Conservation (phyloP, 2,888 invertebrate genomes). For the Drosophila nr. medialis region DNA sequence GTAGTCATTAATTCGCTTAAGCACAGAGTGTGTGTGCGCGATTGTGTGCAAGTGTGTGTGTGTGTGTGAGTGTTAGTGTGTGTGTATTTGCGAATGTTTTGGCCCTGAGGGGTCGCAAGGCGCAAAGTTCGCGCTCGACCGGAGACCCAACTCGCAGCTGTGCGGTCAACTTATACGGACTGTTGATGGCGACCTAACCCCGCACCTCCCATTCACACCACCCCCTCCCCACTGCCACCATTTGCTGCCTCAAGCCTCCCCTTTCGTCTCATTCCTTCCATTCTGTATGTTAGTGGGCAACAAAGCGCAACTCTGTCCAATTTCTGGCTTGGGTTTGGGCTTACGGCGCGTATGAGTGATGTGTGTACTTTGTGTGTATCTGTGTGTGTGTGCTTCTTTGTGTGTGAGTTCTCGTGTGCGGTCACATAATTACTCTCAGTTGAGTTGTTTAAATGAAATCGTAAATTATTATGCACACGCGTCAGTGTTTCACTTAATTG, state of each 20-base stretch:
- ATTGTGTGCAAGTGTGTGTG: constrained; percentile 29
- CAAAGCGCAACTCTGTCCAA: constrained; percentile 55
- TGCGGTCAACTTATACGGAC: constrained; percentile 56
- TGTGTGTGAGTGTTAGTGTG: constrained; percentile 5
- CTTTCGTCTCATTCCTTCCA: neutral
- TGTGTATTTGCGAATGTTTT: constrained; percentile 26
- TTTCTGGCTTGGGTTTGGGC: constrained; percentile 29
- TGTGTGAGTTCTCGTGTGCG: constrained; percentile 38
- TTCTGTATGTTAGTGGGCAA: constrained; percentile 18
- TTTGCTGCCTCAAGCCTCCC: neutral
- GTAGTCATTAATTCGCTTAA: constrained; percentile 57
- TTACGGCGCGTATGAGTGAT: constrained; percentile 55
- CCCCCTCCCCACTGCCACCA: neutral
- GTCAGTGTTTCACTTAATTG: constrained; percentile 66
- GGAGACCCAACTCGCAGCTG: constrained; percentile 28
- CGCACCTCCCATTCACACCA: neutral
- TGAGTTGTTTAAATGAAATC: constrained; percentile 76
- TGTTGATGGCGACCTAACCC: constrained; percentile 43
- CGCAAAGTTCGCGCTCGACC: constrained; percentile 47
- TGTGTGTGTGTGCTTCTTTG: constrained; percentile 16
- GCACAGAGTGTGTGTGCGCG: constrained; percentile 5
- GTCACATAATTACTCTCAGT: constrained; percentile 73
- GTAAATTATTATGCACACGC: constrained; percentile 71
- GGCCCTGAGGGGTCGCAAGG: constrained; percentile 44
- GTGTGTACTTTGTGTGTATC: constrained; percentile 23